A percentile compares a stretch with the other conserved stretches of the same genome.
Evolutionary conservation across 2,888 invertebrate species (phyloP).

Genomic region (Nephrotoma flavescens): DNA sequence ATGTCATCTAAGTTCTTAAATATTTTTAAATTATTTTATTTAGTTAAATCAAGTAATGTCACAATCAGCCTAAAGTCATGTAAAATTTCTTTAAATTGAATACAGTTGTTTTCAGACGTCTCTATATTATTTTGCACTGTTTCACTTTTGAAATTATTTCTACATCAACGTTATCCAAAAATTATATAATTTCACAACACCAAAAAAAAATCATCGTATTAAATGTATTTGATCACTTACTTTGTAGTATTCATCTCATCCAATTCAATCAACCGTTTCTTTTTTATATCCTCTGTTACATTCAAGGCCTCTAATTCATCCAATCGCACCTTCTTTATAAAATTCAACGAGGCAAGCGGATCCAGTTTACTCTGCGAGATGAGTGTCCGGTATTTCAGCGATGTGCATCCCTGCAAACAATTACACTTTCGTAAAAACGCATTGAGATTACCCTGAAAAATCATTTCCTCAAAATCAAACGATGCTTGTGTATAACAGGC

Average conservation of each 20-base stretch:
- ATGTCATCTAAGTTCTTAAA: no score
- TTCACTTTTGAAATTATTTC: no score
- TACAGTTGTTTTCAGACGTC: no score
- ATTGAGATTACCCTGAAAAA: neutral
- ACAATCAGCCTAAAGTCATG: no score
- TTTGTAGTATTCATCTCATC: neutral
- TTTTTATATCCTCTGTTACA: neutral
- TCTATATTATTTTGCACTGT: no score
- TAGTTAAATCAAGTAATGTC: no score
- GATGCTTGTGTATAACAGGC: conserved; percentile 1
- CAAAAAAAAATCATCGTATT: no score
- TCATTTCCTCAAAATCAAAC: conserved; percentile 11
- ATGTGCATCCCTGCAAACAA: conserved; percentile 47
- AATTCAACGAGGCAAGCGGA: neutral
- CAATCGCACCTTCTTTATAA: neutral
- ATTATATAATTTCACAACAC: no score
- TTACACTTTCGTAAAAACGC: conserved; percentile 31
- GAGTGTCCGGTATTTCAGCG: conserved; percentile 47
- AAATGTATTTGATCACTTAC: neutral
- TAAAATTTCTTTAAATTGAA: no score
- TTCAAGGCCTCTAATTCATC: neutral
- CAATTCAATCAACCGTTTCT: neutral
- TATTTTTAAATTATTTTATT: no score
- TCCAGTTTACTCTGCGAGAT: conserved; percentile 47
- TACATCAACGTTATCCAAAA: no score